A percentile compares a stretch with the other conserved stretches of the same genome.
phyloP scores from a whole-genome alignment of 2,888 invertebrate species.

The Drosophila ezoana region DNA sequence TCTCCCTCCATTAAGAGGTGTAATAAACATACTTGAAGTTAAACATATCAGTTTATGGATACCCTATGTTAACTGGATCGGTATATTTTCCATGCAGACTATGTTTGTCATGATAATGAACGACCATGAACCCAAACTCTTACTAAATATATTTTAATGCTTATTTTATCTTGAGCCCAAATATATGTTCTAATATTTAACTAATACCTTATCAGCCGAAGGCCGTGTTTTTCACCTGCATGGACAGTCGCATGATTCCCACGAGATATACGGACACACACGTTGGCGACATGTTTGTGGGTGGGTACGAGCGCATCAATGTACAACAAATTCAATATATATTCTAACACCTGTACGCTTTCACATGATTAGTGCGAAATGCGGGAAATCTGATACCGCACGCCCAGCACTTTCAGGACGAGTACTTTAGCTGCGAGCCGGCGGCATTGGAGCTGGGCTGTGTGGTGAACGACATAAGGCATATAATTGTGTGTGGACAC shows the following conservation, averaged over 20 bases:
- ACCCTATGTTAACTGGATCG: neutral
- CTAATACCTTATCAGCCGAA: slow-evolving; percentile 90
- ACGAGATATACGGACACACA: slow-evolving; percentile 97
- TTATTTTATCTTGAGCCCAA: slow-evolving; percentile 16
- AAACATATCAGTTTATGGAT: neutral
- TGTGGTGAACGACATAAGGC: slow-evolving; percentile 94
- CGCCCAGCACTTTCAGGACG: slow-evolving; percentile 93
- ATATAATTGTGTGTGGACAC: slow-evolving; percentile 98
- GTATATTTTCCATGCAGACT: neutral
- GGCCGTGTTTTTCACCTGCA: slow-evolving; percentile 98
- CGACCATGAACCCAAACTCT: slow-evolving; percentile 35
- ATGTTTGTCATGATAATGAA: slow-evolving; percentile 14
- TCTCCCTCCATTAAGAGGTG: neutral
- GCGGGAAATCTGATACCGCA: slow-evolving; percentile 98
- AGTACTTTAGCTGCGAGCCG: slow-evolving; percentile 96
- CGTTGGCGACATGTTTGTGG: slow-evolving; percentile 99
- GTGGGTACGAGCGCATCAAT: slow-evolving; percentile 85
- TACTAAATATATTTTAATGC: slow-evolving; percentile 7
- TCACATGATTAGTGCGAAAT: slow-evolving; percentile 92
- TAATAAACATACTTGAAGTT: neutral
- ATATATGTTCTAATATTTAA: slow-evolving; percentile 41
- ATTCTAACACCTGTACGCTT: slow-evolving; percentile 32
- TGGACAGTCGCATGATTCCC: slow-evolving; percentile 99
- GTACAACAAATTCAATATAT: slow-evolving; percentile 5
- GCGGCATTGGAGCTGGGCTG: slow-evolving; percentile 98